These are phyloP conservation scores for Platycercus adscitus DNA, from an alignment of 2,113 vertebrate species.

Conservation along the genomic window DNA sequence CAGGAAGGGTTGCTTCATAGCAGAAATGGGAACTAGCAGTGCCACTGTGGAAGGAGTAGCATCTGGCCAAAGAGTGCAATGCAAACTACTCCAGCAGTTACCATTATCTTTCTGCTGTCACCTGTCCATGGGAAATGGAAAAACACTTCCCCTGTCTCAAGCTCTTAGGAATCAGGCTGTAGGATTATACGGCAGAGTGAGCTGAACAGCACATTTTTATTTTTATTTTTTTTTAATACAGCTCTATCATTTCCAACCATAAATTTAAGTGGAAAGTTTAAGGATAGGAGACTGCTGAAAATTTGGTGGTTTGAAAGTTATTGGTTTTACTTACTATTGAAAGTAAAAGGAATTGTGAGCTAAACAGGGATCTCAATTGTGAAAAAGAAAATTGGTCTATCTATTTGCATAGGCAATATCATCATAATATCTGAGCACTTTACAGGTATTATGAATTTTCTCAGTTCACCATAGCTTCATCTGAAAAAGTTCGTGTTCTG, in stretches of 20 bases:
- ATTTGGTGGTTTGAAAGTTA: neutral
- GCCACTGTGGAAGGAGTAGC: neutral
- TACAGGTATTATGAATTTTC: neutral
- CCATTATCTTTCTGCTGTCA: neutral
- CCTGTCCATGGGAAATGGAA: neutral
- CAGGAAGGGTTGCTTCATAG: neutral
- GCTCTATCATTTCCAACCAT: neutral
- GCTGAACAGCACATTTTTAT: neutral
- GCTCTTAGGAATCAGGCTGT: neutral
- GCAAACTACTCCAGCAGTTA: neutral
- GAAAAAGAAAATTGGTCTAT: neutral
- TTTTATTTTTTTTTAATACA: neutral
- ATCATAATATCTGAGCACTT: neutral
- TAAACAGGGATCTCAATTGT: neutral
- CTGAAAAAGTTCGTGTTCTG: neutral
- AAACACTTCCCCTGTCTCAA: neutral
- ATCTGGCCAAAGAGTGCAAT: neutral
- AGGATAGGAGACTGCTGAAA: neutral
- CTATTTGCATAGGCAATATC: neutral
- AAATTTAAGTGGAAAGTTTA: conserved; percentile 16
- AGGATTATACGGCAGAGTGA: neutral
- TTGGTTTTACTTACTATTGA: neutral
- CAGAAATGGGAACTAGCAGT: neutral
- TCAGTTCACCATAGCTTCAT: neutral
- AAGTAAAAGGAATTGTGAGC: conserved; percentile 25